phyloP scores from a whole-genome alignment of 2,113 vertebrate species.

The zebrafish (Danio rerio) region DNA sequence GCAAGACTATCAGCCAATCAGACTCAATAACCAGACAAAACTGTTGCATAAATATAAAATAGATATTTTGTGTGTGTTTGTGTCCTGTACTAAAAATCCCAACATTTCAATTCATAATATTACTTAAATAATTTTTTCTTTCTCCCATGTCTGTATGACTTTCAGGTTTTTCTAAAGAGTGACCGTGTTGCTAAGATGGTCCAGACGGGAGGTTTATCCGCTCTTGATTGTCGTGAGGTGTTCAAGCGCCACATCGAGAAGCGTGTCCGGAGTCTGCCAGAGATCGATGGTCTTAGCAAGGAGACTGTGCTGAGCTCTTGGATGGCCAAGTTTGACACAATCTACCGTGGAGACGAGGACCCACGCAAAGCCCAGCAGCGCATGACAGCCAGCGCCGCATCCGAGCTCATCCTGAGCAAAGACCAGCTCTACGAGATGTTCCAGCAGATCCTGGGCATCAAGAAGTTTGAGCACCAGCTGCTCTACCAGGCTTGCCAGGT shows the following conservation, averaged over 20 bases:
- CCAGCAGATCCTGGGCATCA: constrained; percentile 97
- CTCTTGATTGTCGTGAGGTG: constrained; percentile 93
- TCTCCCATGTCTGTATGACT: constrained; percentile 27
- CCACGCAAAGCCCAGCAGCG: constrained; percentile 96
- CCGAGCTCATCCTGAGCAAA: constrained; percentile 98
- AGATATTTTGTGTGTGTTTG: too few species aligned
- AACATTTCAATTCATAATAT: not conserved
- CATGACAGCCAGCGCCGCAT: constrained; percentile 96
- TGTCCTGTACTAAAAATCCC: not conserved
- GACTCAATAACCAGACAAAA: too few species aligned
- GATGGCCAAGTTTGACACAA: constrained; percentile 99
- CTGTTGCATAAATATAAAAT: too few species aligned
- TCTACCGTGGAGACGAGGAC: constrained; percentile 97
- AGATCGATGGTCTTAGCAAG: constrained; percentile 98
- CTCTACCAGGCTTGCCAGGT: constrained; percentile 99
- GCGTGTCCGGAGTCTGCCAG: constrained; percentile 93
- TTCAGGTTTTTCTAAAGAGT: constrained; percentile 95
- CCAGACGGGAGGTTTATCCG: constrained; percentile 95
- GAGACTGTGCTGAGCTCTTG: constrained; percentile 98
- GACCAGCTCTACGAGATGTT: constrained; percentile 99
- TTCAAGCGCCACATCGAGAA: constrained; percentile 99
- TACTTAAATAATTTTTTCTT: not conserved
- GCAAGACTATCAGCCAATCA: too few species aligned
- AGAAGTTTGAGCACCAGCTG: constrained; percentile 98
- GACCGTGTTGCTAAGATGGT: constrained; percentile 98